A percentile compares a stretch with the other conserved stretches of the same genome.
phyloP scores from a whole-genome alignment of 2,888 invertebrate species.

The Pheosia gnoma region DNA sequence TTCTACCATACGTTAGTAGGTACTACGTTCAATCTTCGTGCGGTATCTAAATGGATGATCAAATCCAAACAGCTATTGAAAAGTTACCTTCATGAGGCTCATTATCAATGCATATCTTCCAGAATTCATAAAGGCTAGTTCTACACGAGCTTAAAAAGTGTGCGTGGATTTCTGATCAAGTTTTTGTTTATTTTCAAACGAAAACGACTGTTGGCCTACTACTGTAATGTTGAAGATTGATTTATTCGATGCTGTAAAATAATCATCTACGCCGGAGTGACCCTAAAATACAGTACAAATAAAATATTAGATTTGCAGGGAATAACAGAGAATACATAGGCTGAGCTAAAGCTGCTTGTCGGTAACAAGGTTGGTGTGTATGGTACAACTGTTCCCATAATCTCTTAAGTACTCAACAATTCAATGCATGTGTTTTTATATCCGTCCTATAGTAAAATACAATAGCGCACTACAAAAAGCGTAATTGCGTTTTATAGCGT shows the following conservation, averaged over 20 bases:
- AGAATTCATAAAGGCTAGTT: not conserved
- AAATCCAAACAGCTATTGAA: slow-evolving; percentile 9
- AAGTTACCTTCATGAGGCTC: slow-evolving; percentile 14
- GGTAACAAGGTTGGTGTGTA: not conserved
- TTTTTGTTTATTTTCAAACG: too few species aligned
- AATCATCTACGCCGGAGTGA: too few species aligned
- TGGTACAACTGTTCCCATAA: not conserved
- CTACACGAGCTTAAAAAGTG: slow-evolving; percentile 9
- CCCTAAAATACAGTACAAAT: too few species aligned
- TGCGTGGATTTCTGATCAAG: slow-evolving; percentile 7
- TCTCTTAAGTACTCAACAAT: not conserved
- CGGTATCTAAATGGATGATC: slow-evolving; percentile 19
- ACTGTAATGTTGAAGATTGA: too few species aligned
- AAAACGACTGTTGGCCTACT: too few species aligned
- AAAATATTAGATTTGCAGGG: too few species aligned
- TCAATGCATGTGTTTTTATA: slow-evolving; percentile 15
- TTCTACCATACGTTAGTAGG: slow-evolving; percentile 10
- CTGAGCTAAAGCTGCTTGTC: slow-evolving; percentile 3
- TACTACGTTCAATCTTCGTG: slow-evolving; percentile 12
- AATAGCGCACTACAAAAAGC: slow-evolving; percentile 36
- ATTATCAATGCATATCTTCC: slow-evolving; percentile 16
- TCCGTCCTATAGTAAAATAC: slow-evolving; percentile 27
- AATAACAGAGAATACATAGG: too few species aligned
- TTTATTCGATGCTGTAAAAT: too few species aligned
- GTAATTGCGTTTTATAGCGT: slow-evolving; percentile 45